Conservation (phyloP, 2,113 vertebrate genomes). For the Bagarius yarrelli region DNA sequence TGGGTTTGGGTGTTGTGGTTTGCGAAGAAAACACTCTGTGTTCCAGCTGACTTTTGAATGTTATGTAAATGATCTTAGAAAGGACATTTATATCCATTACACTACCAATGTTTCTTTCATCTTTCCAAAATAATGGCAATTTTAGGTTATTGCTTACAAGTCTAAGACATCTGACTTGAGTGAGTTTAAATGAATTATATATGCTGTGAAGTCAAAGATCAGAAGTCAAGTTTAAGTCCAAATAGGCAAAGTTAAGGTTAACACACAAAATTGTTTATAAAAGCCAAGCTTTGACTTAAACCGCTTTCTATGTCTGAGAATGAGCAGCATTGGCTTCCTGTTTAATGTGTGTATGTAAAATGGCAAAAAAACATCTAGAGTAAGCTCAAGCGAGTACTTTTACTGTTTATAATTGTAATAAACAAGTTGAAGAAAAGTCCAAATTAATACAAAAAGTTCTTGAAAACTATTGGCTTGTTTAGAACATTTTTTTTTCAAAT, state of each 20-base stretch:
- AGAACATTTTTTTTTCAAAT: too few relatives aligned
- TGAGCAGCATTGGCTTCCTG: neutral
- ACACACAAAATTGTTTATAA: neutral
- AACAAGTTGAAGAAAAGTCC: neutral
- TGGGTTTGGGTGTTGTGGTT: conserved; percentile 32
- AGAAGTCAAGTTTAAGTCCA: neutral
- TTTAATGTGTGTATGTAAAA: neutral
- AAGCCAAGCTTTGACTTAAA: neutral
- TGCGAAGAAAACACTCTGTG: neutral
- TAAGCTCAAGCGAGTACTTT: neutral
- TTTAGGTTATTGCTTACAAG: too few relatives aligned
- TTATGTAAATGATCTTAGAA: neutral
- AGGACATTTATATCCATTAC: neutral
- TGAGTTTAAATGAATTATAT: neutral
- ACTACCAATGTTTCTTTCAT: neutral
- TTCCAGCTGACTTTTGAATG: neutral
- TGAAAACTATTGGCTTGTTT: too few relatives aligned
- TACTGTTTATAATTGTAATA: too few relatives aligned
- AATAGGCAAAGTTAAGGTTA: neutral
- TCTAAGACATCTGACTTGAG: neutral
- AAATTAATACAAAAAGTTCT: too few relatives aligned
- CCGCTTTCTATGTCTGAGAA: neutral
- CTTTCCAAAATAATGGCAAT: neutral
- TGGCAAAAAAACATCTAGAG: neutral
- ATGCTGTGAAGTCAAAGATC: neutral